phyloP scores from a whole-genome alignment of 2,797 vertebrate genomes.

The Gymnocypris eckloni region DNA sequence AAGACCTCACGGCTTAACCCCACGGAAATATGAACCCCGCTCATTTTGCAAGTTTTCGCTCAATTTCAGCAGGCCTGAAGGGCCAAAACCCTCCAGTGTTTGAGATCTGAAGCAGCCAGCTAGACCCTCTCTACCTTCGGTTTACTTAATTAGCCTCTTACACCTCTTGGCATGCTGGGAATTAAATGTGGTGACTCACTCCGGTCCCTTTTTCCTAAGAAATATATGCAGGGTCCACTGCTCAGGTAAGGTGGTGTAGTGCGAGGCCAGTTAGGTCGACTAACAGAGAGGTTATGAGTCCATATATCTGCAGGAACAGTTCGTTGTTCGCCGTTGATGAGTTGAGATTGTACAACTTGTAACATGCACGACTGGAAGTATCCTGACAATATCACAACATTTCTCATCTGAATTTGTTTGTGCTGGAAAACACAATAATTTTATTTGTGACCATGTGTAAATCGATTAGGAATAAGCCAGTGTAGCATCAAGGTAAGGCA shows the following conservation, averaged over 20 bases:
- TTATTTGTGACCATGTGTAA: background rate
- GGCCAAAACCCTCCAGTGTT: conserved; percentile 47
- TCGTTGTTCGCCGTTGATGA: background rate
- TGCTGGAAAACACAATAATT: background rate
- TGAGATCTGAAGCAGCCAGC: conserved; percentile 51
- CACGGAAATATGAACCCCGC: conserved; percentile 51
- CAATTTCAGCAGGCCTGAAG: conserved; percentile 51
- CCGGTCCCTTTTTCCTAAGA: conserved; percentile 15
- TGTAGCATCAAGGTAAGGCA: conserved; percentile 9
- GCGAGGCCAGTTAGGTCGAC: conserved; percentile 8
- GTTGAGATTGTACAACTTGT: conserved; percentile 4
- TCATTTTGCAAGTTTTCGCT: conserved; percentile 56
- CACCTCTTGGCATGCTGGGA: conserved; percentile 54
- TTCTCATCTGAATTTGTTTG: conserved; percentile 14
- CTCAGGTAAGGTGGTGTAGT: background rate
- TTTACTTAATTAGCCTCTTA: conserved; percentile 64
- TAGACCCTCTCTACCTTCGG: conserved; percentile 50
- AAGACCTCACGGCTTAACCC: conserved; percentile 57
- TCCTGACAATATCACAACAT: background rate
- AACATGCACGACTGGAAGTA: background rate
- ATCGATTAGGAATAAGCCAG: conserved; percentile 21
- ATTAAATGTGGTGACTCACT: conserved; percentile 55
- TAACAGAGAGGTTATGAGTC: conserved; percentile 29
- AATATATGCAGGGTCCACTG: conserved; percentile 37
- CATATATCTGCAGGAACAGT: background rate